Evolutionary conservation across 2,797 vertebrate genomes (phyloP), one percentile per base, ranked within the genome.

Genomic region (Urophycis tenuis): DNA sequence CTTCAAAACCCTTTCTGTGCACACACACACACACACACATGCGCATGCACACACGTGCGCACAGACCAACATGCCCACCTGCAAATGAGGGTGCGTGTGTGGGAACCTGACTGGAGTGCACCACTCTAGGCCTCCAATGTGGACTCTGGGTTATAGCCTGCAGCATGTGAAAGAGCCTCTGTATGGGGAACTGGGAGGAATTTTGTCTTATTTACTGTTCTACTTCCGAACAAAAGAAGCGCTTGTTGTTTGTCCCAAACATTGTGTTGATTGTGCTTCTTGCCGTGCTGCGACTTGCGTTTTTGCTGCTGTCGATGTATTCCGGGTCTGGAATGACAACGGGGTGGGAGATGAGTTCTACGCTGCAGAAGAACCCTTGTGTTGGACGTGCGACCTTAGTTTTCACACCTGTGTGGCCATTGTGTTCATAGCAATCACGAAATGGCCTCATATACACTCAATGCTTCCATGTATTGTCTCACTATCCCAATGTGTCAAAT

Each of bases 141-240:
- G 35, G 10, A 19, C 71, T 15, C 39, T 75, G 1, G 39, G 11
- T 31, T 31, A 78, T 32, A 36, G 39, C 67, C n/a, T 8, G 32
- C 33, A 31, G 5, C 17, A 14, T 71, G 22, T 67, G 22, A 0
- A 34, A 32, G 32, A 35, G 49, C 67, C 33, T 79, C 74, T 78
- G 77, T 73, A 67, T 74, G n/a, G 71, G 67, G 36, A 60, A 60
- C 22, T 71, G 39, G 5, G n/a, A 74, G n/a, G 72, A 81, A 80
- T 84, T 67, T 7, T 67, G 77, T 75, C 35, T 36, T 73, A 67
- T 33, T 41, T 15, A 75, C 30, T 39, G 73, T 25, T 76, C 7
- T 5, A 5, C 32, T 69, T 74, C 74, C 72, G 45, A 74, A 60
- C 71, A 33, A 75, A 60, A 76, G 32, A 36, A 19, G 70, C 1